Conservation (phyloP, 2,888 invertebrate genomes). For the Ormyrus labotus region DNA sequence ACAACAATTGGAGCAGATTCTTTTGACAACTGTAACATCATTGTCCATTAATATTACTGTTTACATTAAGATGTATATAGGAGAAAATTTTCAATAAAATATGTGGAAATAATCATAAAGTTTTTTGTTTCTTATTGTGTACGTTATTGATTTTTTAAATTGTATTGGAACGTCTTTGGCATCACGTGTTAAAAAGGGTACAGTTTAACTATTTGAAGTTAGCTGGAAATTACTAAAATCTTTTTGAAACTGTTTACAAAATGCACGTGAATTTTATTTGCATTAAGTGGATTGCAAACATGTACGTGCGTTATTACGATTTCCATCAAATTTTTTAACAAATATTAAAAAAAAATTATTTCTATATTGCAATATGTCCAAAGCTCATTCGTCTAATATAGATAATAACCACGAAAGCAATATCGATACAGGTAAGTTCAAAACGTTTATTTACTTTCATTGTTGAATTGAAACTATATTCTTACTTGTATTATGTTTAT, state of each 20-base stretch:
- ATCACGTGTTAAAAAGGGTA: not conserved
- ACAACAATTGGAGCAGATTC: constrained; percentile 52
- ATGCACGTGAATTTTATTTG: constrained; percentile 50
- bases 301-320: constrained; percentile 25
- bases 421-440: constrained; percentile 31
- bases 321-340: constrained; percentile 21
- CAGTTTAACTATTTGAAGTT: constrained; percentile 36
- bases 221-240: constrained; percentile 3
- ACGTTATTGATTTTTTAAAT: constrained; percentile 1
- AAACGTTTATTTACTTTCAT: not conserved
- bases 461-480: too few species aligned
- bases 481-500: too few species aligned
- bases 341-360: constrained; percentile 11
- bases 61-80: constrained; percentile 71
- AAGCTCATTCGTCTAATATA: constrained; percentile 5
- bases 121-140: constrained; percentile 18
- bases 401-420: constrained; percentile 26
- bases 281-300: constrained; percentile 24
- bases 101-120: constrained; percentile 57
- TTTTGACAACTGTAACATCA: constrained; percentile 67
- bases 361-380: constrained; percentile 15
- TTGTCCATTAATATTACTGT: constrained; percentile 70
- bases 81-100: constrained; percentile 63
- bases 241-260: constrained; percentile 47
- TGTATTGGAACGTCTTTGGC: not conserved